phyloP scores from a whole-genome alignment of 2,113 vertebrate species.

The Arizona elegans region DNA sequence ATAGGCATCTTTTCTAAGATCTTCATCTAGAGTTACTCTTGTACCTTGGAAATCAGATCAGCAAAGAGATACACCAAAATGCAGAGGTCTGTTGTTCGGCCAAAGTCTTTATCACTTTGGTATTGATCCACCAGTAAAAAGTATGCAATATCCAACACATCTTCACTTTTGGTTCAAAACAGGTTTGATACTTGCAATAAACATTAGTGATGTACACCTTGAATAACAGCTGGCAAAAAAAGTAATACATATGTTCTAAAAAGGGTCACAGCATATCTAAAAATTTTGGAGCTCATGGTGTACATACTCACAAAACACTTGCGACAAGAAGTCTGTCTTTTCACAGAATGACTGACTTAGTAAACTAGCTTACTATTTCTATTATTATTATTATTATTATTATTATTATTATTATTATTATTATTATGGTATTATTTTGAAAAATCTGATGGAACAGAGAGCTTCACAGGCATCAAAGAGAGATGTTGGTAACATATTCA shows the following conservation, averaged over 20 bases:
- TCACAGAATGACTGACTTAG: background rate
- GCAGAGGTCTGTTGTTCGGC: background rate
- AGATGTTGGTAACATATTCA: background rate
- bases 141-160: background rate
- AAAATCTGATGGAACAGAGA: background rate
- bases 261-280: background rate
- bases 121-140: background rate
- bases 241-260: background rate
- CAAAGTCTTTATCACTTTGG: background rate
- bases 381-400: background rate
- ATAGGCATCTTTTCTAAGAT: background rate
- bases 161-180: background rate
- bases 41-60: background rate
- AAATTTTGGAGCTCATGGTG: background rate
- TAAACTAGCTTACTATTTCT: background rate
- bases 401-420: background rate
- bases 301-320: background rate
- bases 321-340: background rate
- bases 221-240: background rate
- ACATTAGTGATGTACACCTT: background rate
- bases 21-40: background rate
- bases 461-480: background rate
- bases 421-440: background rate
- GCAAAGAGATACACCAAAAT: background rate
- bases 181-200: background rate